Evolutionary conservation across 2,113 vertebrate species (phyloP).

Genomic region (Cyrtonyx montezumae): DNA sequence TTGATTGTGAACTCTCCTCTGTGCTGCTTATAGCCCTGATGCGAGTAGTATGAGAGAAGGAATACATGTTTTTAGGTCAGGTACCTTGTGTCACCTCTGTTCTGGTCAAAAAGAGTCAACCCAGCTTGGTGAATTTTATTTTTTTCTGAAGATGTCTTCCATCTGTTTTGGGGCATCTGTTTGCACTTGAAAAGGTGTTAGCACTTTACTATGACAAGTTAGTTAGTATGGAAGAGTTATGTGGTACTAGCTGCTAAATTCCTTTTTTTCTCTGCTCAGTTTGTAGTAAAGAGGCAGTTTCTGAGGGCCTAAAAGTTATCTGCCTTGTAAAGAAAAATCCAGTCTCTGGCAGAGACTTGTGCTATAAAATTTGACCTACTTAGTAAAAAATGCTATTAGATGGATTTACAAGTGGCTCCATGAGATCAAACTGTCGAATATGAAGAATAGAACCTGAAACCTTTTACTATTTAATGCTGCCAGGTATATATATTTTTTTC

Average conservation of each 20-base stretch:
- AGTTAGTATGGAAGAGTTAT: neutral
- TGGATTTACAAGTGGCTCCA: slow-evolving; percentile 37
- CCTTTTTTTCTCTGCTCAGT: neutral
- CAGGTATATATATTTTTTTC: slow-evolving; percentile 22
- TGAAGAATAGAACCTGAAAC: neutral
- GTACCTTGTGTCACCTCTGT: neutral
- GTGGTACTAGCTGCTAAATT: neutral
- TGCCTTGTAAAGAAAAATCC: slow-evolving; percentile 31
- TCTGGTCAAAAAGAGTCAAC: neutral
- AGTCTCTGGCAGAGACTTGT: neutral
- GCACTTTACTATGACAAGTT: neutral
- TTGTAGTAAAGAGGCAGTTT: neutral
- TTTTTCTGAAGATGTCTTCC: neutral
- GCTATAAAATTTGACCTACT: slow-evolving; percentile 60
- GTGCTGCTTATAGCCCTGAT: neutral
- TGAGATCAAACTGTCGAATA: slow-evolving; percentile 16
- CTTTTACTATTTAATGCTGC: slow-evolving; percentile 32
- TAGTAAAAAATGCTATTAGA: slow-evolving; percentile 67
- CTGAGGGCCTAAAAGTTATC: slow-evolving; percentile 30
- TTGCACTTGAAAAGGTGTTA: neutral
- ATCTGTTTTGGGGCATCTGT: neutral
- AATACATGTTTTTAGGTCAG: neutral
- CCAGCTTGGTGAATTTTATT: neutral
- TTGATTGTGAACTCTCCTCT: neutral
- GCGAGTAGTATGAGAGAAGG: neutral